Percentiles rank a stretch among this genome's conserved stretches.
Conservation (phyloP, 1,140 invertebrate genomes). For the Heliconius himera region DNA sequence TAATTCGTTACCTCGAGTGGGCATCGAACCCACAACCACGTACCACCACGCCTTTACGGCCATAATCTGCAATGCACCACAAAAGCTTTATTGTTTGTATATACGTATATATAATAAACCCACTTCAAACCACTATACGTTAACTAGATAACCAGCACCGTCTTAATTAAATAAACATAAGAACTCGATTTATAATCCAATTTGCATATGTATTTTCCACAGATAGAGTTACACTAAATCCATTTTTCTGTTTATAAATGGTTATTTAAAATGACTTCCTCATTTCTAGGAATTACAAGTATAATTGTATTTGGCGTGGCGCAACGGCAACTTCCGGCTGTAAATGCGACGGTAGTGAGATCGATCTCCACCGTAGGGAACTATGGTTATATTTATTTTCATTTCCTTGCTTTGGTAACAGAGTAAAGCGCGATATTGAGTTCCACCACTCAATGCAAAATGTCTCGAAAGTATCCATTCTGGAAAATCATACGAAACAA, state of each 20-base stretch:
- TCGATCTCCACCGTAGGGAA: too few relatives aligned
- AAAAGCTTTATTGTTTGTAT: background rate
- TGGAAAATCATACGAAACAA: too few relatives aligned
- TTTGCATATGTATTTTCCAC: conserved; percentile 1
- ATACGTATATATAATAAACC: background rate
- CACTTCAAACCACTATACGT: background rate
- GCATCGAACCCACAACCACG: too few relatives aligned
- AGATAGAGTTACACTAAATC: conserved; percentile 3
- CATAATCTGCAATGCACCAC: too few relatives aligned
- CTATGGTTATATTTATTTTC: background rate
- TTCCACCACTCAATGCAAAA: too few relatives aligned
- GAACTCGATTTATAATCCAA: background rate
- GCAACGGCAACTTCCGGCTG: too few relatives aligned
- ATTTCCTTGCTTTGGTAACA: background rate
- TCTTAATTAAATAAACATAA: conserved; percentile 3
- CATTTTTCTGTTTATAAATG: background rate
- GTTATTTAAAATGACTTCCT: background rate
- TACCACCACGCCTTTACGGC: too few relatives aligned
- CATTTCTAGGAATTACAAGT: too few relatives aligned
- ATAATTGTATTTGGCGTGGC: too few relatives aligned
- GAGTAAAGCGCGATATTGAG: background rate
- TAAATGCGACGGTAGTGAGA: too few relatives aligned
- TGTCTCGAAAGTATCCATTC: too few relatives aligned
- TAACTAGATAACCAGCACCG: background rate
- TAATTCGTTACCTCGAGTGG: too few relatives aligned